These are phyloP conservation scores for Drosophila pandora DNA, from an alignment of 1,140 invertebrate species.

Conservation along the genomic window DNA sequence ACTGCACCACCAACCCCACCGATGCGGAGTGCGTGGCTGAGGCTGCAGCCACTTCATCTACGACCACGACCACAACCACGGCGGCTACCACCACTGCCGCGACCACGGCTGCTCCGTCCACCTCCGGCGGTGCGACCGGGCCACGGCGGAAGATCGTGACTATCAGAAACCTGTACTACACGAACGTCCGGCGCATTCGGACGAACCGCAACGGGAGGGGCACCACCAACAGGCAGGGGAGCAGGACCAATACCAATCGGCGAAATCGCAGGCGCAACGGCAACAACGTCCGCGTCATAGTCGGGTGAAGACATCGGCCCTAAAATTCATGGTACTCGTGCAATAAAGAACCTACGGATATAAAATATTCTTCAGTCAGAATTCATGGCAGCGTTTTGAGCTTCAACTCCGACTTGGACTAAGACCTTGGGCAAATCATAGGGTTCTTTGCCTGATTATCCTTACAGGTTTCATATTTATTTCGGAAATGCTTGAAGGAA, in stretches of 20 bases:
- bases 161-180: background rate
- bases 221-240: background rate
- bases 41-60: background rate
- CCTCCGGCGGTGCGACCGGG: background rate
- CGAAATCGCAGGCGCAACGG: background rate
- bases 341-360: background rate
- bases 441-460: too few species aligned
- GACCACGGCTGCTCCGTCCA: background rate
- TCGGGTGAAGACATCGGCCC: background rate
- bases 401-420: too few species aligned
- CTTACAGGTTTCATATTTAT: too few species aligned
- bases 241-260: background rate
- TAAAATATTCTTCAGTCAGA: background rate
- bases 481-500: background rate
- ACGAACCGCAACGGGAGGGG: background rate
- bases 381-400: too few species aligned
- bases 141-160: background rate
- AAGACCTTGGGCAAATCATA: too few species aligned
- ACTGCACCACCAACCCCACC: conserved; percentile 6
- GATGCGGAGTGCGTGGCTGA: conserved; percentile 2
- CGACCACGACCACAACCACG: background rate
- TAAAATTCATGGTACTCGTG: background rate
- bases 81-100: background rate
- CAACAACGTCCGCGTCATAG: conserved; percentile 1
- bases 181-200: background rate